Base-by-base conservation (phyloP, 2,888 invertebrate species). In the Cryptus viduatorius region DNA sequence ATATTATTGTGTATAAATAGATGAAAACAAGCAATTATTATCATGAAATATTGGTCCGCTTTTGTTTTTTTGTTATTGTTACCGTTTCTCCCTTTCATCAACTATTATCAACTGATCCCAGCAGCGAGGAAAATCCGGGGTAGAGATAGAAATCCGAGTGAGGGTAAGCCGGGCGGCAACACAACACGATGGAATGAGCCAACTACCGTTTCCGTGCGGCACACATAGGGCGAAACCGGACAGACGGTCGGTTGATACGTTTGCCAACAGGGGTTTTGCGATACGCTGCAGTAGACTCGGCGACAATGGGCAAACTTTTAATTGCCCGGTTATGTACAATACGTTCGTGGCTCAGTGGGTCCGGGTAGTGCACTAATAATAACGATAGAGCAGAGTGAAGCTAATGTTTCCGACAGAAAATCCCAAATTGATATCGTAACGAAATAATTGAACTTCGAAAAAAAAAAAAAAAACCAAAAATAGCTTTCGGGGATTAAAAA, bases 221-320 rank as follows among this genome's bases (percentile, higher is more conserved):
- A 29, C 59, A 65, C 53, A 53, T 19, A 53, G 19, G 5, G 71
- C 78, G 72, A 76, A 76, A 79, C 83, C 59, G 44, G 64, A 64
- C 19, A 73, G 67, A 65, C 68, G 64, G 56, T 59, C 10, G 24
- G 29, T 48, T 67, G 44, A 78, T 46, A 73, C 76, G 81, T 77
- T 82, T 78, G 78, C 72, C 83, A 68, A 48, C 19, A 46, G 56
- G 64, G 69, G 59, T 56, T 59, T 31, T 46, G 5, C 69, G 78
- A 69, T 48, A 65, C 68, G 31, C 61, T 50, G 29, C 53, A 64
- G 12, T 37, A 31, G 64, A 31, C n/a, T 44, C 77, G 31, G 71
- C 65, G 81, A 29, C 53, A 67, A 83, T 56, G 79, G 64, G 69
- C 76, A 85, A 89, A 89, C 86, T 89, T 89, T 89, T 89, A 89